A percentile compares a stretch with the other conserved stretches of the same genome.
Conservation (phyloP, 2,113 vertebrate species). For the Synodontis membranacea region DNA sequence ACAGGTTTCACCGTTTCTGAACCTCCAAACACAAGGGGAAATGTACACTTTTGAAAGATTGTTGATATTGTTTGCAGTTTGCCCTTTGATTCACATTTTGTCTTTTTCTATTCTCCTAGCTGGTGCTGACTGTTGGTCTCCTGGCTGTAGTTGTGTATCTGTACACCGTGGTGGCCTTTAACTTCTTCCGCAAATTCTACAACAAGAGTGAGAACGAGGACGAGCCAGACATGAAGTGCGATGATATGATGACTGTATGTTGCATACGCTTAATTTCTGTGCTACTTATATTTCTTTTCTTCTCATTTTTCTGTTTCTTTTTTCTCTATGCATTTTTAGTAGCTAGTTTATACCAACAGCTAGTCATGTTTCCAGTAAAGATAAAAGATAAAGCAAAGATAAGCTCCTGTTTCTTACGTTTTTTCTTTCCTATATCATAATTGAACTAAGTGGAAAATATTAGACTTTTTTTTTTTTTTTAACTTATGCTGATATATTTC, state of each 20-base stretch:
- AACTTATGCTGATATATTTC: not conserved
- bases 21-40: conserved; percentile 52
- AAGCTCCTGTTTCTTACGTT: not conserved
- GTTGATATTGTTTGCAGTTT: conserved; percentile 2
- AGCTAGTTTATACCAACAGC: not conserved
- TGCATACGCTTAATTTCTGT: not conserved
- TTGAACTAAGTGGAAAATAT: not conserved
- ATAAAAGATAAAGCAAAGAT: not conserved
- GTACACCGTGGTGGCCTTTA: conserved; percentile 97
- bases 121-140: conserved; percentile 92
- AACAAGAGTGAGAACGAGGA: conserved; percentile 96
- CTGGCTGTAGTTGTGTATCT: conserved; percentile 96
- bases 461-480: not conserved
- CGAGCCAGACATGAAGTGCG: conserved; percentile 97
- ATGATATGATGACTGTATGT: conserved; percentile 98
- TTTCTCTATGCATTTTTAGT: not conserved
- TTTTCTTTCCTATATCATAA: not conserved
- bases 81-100: not conserved
- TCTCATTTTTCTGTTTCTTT: not conserved
- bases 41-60: conserved; percentile 27
- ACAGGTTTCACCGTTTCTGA: conserved; percentile 77
- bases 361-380: not conserved
- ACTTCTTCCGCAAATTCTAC: conserved; percentile 99
- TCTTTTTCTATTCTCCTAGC: conserved; percentile 64
- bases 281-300: not conserved